Evolutionary conservation across 2,797 vertebrate genomes (phyloP), one percentile per base, ranked within the genome.

Genomic region (Ficedula albicollis): DNA sequence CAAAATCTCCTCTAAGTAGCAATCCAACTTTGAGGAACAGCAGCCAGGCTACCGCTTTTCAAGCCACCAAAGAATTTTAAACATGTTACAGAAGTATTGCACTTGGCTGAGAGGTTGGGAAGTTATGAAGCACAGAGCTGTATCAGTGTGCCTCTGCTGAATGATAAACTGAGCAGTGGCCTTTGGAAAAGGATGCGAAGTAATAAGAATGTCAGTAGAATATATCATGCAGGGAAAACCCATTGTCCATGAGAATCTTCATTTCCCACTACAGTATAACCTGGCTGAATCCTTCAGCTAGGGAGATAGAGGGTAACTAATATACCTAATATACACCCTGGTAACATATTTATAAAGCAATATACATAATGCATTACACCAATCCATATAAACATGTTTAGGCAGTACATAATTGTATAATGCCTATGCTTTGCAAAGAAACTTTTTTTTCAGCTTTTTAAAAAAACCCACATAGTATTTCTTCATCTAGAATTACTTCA

Each of bases 151-250:
- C 34, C 27, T 89, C 64, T 82, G 49, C 29, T 62, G 67, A 94
- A 84, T 73, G 84, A 85, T 55, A 89, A 93, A 96, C 3, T 4
- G 56, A 76, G 52, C 21, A 67, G 34, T 43, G 70, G 85, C 72
- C 84, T 93, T 95, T 86, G 55, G 51, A 93, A 90, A 70, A 51
- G 63, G 39, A 87, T 23, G 39, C 51, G 85, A 66, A 87, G 39
- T 74, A 89, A 62, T 74, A 91, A 55, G n/a, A 80, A 39, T n/a
- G 81, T 69, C 74, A 91, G 58, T 60, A 89, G 91, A 84, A 66
- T 76, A 69, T 18, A 95, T 84, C 32, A 75, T 46, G 49, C 14
- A 64, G 44, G 54, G 52, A 80, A 91, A 95, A 81, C 4, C 2
- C 26, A 79, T 18, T 64, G 74, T 68, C 46, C 49, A 39, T 32